Conservation (phyloP, 1,140 invertebrate species). For the Physella acuta region DNA sequence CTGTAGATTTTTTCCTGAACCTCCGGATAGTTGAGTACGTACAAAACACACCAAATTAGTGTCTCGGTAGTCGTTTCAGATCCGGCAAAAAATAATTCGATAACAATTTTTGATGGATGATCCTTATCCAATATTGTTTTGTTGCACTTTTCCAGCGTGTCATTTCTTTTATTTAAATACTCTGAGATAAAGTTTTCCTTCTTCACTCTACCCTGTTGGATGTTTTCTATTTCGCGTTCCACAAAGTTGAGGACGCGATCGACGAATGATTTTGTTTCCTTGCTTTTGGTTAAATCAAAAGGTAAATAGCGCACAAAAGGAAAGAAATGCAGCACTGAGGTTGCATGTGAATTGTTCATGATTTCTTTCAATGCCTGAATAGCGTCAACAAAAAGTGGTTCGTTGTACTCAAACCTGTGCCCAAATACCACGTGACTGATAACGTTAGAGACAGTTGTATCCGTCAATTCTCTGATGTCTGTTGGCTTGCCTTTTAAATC, state of each 20-base stretch:
- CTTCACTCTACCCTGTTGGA: too few species aligned
- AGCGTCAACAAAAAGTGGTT: conserved; percentile 27
- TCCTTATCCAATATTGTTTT: conserved; percentile 26
- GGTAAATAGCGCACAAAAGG: conserved; percentile 34
- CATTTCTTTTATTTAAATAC: too few species aligned
- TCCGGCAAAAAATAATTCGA: conserved; percentile 36
- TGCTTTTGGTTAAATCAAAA: conserved; percentile 34
- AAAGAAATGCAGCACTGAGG: conserved; percentile 27
- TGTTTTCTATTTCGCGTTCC: too few species aligned
- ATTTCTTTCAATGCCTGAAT: conserved; percentile 23
- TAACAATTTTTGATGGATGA: conserved; percentile 24
- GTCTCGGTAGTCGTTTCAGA: conserved; percentile 35
- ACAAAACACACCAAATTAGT: conserved; percentile 73
- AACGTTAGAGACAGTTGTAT: conserved; percentile 80
- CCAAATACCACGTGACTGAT: conserved; percentile 90
- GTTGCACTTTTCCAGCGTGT: conserved; percentile 15
- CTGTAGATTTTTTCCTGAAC: conserved; percentile 78
- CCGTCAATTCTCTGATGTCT: conserved; percentile 18
- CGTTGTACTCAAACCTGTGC: conserved; percentile 73
- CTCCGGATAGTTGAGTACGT: conserved; percentile 73
- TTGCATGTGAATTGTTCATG: neutral
- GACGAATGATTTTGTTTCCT: conserved; percentile 8
- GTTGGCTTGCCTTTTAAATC: conserved; percentile 1
- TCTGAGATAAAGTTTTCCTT: too few species aligned
- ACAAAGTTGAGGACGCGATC: neutral